Conservation (phyloP, 1,140 invertebrate species). For the Triops cancriformis region DNA sequence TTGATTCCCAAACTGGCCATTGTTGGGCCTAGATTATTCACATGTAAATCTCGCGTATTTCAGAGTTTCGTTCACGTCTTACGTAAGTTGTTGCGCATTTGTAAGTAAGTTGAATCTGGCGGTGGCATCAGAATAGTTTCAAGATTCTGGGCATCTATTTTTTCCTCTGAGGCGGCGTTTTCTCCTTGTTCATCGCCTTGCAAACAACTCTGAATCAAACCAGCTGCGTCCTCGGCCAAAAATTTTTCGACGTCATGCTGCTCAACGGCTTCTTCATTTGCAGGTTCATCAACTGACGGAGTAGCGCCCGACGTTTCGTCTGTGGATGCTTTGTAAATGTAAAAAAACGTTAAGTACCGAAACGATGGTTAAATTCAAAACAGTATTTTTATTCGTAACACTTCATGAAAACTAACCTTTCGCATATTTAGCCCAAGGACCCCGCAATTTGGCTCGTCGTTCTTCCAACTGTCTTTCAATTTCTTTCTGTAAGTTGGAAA, state of each 20-base stretch:
- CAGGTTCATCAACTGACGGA: background rate
- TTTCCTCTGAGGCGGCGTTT: background rate
- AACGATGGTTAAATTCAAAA: background rate
- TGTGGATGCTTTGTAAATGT: too few species aligned
- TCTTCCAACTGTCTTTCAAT: slow-evolving; percentile 58
- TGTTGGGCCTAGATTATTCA: slow-evolving; percentile 34
- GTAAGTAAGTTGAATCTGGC: slow-evolving; percentile 27
- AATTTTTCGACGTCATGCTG: slow-evolving; percentile 31
- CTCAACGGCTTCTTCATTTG: slow-evolving; percentile 24
- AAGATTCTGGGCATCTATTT: slow-evolving; percentile 20
- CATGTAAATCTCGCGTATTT: slow-evolving; percentile 23
- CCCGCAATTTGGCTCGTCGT: slow-evolving; percentile 31
- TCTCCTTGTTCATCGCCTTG: background rate
- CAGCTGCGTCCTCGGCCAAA: slow-evolving; percentile 33
- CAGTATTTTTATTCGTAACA: background rate
- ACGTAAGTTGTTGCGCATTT: slow-evolving; percentile 29
- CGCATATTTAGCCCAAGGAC: slow-evolving; percentile 30
- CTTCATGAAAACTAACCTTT: background rate
- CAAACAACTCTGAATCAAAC: slow-evolving; percentile 32
- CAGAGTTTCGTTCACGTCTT: slow-evolving; percentile 16
- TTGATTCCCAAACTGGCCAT: slow-evolving; percentile 40
- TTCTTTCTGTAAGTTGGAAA: slow-evolving; percentile 40
- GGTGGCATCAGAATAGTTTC: slow-evolving; percentile 35
- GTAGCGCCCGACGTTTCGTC: background rate
- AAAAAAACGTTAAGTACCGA: background rate